These are phyloP conservation scores for Orthonychiurus folsomi DNA, from an alignment of 2,888 invertebrate genomes.

Conservation along the genomic window DNA sequence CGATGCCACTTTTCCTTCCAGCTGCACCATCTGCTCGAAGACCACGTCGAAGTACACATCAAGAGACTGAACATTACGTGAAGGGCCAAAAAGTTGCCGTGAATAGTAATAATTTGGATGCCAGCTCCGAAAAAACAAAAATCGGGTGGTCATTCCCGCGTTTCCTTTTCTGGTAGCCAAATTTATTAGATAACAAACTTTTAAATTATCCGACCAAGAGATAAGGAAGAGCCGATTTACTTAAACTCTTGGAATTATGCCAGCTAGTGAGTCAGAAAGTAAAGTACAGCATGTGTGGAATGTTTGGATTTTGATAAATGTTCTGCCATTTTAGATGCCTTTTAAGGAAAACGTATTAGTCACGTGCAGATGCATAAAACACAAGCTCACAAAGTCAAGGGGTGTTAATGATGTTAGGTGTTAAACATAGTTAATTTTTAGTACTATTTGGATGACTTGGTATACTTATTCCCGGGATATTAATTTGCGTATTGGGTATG, in stretches of 20 bases:
- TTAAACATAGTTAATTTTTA: too few species aligned
- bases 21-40: constrained; percentile 2
- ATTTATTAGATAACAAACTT: background rate
- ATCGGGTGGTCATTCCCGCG: background rate
- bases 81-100: background rate
- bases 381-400: background rate
- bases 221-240: too few species aligned
- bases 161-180: constrained; percentile 16
- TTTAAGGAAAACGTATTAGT: background rate
- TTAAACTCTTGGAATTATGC: too few species aligned
- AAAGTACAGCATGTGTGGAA: too few species aligned
- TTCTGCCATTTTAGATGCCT: background rate
- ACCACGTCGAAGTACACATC: background rate
- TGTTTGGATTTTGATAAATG: background rate
- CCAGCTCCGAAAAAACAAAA: background rate
- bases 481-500: too few species aligned
- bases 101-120: constrained; percentile 5
- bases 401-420: background rate
- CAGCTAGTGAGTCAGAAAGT: too few species aligned
- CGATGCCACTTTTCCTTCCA: constrained; percentile 14
- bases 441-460: too few species aligned
- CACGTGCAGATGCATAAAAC: background rate
- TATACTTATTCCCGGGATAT: too few species aligned
- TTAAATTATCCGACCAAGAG: too few species aligned
- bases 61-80: constrained; percentile 4